These are phyloP conservation scores for Microcebus murinus DNA, from an alignment of 2,113 vertebrate species.

Conservation along the genomic window DNA sequence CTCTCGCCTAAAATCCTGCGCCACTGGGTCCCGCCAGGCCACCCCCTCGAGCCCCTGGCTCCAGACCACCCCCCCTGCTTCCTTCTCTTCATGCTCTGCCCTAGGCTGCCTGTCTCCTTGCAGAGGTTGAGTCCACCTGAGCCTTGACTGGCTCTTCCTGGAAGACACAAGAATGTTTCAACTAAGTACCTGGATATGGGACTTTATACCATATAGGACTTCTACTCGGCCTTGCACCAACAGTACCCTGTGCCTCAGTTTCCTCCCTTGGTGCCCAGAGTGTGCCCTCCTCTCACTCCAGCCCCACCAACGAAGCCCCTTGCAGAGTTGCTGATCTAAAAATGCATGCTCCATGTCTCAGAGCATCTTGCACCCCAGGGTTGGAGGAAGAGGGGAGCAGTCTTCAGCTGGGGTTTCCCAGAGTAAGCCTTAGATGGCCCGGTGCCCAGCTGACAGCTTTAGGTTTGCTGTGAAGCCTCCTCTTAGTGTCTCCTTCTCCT, in stretches of 20 bases:
- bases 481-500: neutral
- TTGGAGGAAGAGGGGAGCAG: neutral
- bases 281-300: neutral
- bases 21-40: neutral
- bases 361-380: neutral
- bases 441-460: neutral
- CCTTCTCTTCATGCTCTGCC: neutral
- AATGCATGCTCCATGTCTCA: neutral
- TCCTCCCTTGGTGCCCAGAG: neutral
- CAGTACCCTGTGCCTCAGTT: neutral
- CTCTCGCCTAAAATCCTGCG: neutral
- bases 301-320: neutral
- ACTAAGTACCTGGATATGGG: neutral
- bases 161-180: neutral
- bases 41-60: neutral
- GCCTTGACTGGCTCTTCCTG: neutral
- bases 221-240: neutral
- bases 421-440: neutral
- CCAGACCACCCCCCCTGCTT: neutral
- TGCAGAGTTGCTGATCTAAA: neutral
- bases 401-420: neutral
- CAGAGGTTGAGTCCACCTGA: neutral
- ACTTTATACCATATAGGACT: neutral
- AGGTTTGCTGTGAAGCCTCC: neutral
- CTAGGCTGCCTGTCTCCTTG: neutral